Evolutionary conservation across 2,888 invertebrate genomes (phyloP).

Genomic region (Craniophora ligustri): DNA sequence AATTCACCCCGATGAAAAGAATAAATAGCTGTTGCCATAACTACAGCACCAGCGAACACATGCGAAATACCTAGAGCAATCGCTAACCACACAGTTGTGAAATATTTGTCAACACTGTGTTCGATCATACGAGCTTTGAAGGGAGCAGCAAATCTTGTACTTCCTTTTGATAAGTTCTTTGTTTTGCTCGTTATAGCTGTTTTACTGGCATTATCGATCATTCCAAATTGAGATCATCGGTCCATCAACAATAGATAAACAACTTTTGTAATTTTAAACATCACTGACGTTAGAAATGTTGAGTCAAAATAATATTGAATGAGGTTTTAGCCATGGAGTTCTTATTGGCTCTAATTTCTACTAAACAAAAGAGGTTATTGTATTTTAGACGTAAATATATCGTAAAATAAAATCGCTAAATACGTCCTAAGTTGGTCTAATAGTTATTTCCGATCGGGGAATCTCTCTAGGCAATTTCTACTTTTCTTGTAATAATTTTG

Average conservation of each 20-base stretch:
- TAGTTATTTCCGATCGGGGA: no score
- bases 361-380: no score
- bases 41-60: conserved; percentile 61
- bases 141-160: neutral
- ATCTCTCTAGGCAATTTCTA: no score
- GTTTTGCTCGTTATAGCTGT: neutral
- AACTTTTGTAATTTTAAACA: neutral
- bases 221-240: neutral
- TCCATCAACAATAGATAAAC: neutral
- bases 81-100: conserved; percentile 58
- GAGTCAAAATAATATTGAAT: neutral
- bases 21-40: conserved; percentile 41
- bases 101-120: conserved; percentile 54
- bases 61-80: conserved; percentile 58
- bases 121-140: conserved; percentile 58
- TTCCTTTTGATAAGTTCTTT: neutral
- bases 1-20: neutral
- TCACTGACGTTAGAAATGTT: neutral
- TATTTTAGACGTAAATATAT: no score
- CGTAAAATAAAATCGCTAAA: no score
- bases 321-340: neutral
- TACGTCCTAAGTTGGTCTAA: no score
- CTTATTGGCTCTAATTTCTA: no score
- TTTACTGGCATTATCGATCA: neutral
- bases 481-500: no score